Percentiles rank a stretch among this genome's conserved stretches.
Conservation (phyloP, 2,888 invertebrate species). For the Drosophila nr. perissopoda region DNA sequence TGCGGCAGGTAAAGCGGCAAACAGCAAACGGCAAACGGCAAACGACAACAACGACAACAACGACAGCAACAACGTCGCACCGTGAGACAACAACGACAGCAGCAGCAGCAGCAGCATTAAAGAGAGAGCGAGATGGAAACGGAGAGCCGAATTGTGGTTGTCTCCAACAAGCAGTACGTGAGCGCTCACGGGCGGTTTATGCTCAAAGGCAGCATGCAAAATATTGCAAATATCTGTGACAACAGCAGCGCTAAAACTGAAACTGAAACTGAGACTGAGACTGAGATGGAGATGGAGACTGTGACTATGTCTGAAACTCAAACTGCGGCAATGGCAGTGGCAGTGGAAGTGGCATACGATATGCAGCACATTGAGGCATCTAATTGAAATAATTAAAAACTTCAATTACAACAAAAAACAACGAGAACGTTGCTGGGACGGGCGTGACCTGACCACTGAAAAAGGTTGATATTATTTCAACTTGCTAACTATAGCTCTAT, state of each 20-base stretch:
- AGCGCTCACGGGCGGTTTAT: slow-evolving; percentile 62
- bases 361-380: not conserved
- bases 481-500: not conserved
- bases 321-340: not conserved
- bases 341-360: slow-evolving; percentile 31
- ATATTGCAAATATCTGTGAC: slow-evolving; percentile 73
- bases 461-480: not conserved
- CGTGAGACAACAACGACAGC: slow-evolving; percentile 32
- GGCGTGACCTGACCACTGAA: not conserved
- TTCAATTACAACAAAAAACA: not conserved
- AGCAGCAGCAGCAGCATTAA: not conserved
- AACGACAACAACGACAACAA: slow-evolving; percentile 6
- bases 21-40: slow-evolving; percentile 32
- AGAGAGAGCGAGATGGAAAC: slow-evolving; percentile 9
- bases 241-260: slow-evolving; percentile 21
- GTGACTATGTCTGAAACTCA: not conserved
- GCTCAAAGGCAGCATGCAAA: slow-evolving; percentile 75
- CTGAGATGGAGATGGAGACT: not conserved
- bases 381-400: not conserved
- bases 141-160: slow-evolving; percentile 23
- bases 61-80: slow-evolving; percentile 18
- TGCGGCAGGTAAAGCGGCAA: slow-evolving; percentile 68
- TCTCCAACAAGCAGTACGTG: slow-evolving; percentile 52
- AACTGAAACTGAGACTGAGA: not conserved
- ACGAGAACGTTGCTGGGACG: not conserved